phyloP scores from a whole-genome alignment of 2,888 invertebrate species.

The Hyles lineata region DNA sequence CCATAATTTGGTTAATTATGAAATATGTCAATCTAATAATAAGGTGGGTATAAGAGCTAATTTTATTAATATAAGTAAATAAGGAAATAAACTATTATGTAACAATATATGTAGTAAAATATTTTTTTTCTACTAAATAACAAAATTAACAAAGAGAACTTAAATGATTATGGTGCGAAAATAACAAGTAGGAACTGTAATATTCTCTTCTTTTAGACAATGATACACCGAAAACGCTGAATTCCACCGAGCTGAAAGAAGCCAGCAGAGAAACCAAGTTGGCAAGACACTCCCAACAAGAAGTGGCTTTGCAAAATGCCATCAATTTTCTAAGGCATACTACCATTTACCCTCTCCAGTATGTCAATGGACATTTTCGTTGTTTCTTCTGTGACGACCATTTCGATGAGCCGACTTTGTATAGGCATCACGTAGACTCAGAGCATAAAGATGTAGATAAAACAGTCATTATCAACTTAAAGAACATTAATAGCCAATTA shows the following conservation, averaged over 20 bases:
- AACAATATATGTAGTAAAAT: too few relatives aligned
- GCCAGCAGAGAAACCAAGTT: neutral
- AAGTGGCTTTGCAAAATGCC: constrained; percentile 17
- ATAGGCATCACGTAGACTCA: constrained; percentile 26
- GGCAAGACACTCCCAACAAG: neutral
- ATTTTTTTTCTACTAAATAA: too few relatives aligned
- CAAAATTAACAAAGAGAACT: too few relatives aligned
- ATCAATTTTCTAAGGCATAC: constrained; percentile 29
- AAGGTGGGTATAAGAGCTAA: too few relatives aligned
- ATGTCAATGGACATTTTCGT: neutral
- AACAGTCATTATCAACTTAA: neutral
- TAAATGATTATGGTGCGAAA: neutral
- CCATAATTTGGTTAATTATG: too few relatives aligned
- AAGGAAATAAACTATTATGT: too few relatives aligned
- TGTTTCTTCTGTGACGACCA: constrained; percentile 18
- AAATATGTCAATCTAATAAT: too few relatives aligned
- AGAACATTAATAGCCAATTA: constrained; percentile 6
- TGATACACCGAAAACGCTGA: neutral
- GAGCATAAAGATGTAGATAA: constrained; percentile 18
- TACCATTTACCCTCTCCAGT: constrained; percentile 16
- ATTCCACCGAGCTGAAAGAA: neutral
- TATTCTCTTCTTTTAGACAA: constrained; percentile 45
- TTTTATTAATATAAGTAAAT: too few relatives aligned
- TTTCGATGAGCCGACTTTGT: constrained; percentile 20
- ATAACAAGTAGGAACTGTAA: constrained; percentile 19